These are phyloP conservation scores for pig (Sus scrofa) DNA, from an alignment of 2,113 vertebrate species.

Conservation along the genomic window DNA sequence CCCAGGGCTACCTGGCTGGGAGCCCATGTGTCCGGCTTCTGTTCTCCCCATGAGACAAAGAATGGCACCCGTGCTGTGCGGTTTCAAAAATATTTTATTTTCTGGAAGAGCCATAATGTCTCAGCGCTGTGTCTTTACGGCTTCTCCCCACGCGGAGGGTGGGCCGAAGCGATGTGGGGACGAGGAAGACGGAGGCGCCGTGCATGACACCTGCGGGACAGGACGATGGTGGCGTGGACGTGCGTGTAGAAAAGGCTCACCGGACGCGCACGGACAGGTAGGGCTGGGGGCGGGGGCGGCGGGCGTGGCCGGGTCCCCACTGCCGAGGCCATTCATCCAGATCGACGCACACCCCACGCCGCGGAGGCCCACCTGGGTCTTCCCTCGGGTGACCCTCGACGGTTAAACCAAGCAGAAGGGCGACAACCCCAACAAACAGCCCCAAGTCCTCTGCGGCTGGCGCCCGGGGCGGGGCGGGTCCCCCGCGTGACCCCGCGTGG, in stretches of 20 bases:
- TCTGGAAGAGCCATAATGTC: slow-evolving; percentile 74
- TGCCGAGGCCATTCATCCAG: slow-evolving; percentile 48
- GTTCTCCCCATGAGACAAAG: no score
- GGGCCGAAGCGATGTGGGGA: slow-evolving; percentile 52
- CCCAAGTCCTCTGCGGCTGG: background rate
- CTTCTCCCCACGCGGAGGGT: slow-evolving; percentile 56
- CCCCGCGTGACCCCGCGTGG: accelerated
- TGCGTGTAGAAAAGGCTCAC: slow-evolving; percentile 58
- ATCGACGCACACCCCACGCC: slow-evolving; percentile 45
- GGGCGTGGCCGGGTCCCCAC: background rate
- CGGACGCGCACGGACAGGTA: background rate
- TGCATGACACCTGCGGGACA: slow-evolving; percentile 56
- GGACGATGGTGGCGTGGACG: slow-evolving; percentile 63
- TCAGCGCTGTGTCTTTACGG: slow-evolving; percentile 22
- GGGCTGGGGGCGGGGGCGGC: background rate
- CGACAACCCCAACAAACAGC: background rate
- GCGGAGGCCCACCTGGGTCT: background rate
- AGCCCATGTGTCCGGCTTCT: no score
- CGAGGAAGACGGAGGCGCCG: slow-evolving; percentile 40
- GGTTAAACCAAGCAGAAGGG: background rate
- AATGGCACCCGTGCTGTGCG: background rate
- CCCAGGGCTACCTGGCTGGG: no score
- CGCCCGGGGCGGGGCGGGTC: accelerated
- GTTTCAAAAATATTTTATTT: slow-evolving; percentile 80
- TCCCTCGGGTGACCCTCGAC: background rate